Base-by-base conservation (phyloP, 1,140 invertebrate genomes). In the Euwallacea similis region DNA sequence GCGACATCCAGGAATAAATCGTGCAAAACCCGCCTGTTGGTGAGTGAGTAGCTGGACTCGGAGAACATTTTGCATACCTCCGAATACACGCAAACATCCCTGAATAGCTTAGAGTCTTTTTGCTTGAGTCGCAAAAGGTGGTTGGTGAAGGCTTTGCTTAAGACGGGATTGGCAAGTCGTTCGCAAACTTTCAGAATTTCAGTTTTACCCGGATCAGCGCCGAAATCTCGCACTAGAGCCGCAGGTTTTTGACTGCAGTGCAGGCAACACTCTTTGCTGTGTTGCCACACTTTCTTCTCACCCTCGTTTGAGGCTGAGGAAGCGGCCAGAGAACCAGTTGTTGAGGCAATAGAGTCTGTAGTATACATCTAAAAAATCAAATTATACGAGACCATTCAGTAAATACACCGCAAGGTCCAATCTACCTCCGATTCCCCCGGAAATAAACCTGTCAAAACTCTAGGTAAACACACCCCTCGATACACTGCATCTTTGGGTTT, bases 11-110 rank as follows among this genome's bases (percentile, higher is more conserved):
- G 86, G 83, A 98, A 98, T 7, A 98, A 84, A 83, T 98, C 96
- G 81, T 98, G 96, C 13, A 98, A 83, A 82, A 98, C 96, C 73
- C 95, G 87, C 16, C 96, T 85, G 2, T 94, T 89, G 64, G 86
- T 87, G 72, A 97, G 85, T 73, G 95, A 88, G 79, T 96, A 97
- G 21, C 90, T 90, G 79, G 90, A 92, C 43, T 87, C 86, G 0
- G 90, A 88, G 44, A 98, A 82, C 59, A 94, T 84, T 69, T 88
- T 88, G 79, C 92, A 92, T 7, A 97, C 90, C 82, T 98, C 96
- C 2, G 94, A 96, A 82, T 97, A 98, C 6, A 98, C 86, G 82
- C 96, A 98, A 68, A 93, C 83, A 78, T 97, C 94, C 82, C 94
- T 88, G 79, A 95, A 96, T 67, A 89, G 83, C 44, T 90, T 86